Base-by-base conservation (phyloP, 1,140 invertebrate species). In the Drosophila ercepeae region DNA sequence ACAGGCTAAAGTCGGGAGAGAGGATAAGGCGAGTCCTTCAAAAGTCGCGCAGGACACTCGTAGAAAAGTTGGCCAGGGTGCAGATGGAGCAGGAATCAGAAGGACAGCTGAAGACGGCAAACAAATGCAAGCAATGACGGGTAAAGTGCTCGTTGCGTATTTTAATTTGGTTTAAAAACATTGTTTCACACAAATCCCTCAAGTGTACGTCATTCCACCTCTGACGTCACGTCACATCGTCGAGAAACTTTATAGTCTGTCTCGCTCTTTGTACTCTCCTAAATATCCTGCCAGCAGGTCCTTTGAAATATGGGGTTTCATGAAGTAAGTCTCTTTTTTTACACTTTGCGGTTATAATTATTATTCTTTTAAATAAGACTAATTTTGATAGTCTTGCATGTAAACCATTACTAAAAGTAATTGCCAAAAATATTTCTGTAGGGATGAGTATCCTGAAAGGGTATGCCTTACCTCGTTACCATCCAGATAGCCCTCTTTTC, bases 111-210 rank as follows among this genome's bases (percentile, higher is more conserved):
- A 71, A 71, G 75, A 79, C 79, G 82, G 79, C 75, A 86, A 84
- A 86, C 81, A 86, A 86, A 88, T 88, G 82, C 82, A 86, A 88
- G 81, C 82, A 81, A 88, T 77, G 76, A 86, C 77, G 76, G 84
- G 82, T 88, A 86, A 86, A 86, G 81, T 86, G 81, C 82, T 86
- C 82, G 82, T 88, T 86, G 81, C 82, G 81, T 84, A 84, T 84
- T 84, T 84, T 84, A 84, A 84, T 84, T 84, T 76, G 81, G 79
- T 84, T 84, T 84, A 86, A 84, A 84, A 84, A 84, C 79, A 84
- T 86, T 84, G 79, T 86, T 84, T 86, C 79, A 75, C 76, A 86
- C 60, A 72, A 84, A 86, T 84, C 79, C 79, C 79, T 78, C 71
- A 79, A 84, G 81, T 76, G 76, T 76, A 86, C 63, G 81, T 86